Evolutionary conservation across 2,113 vertebrate genomes (phyloP).

Genomic region (Gymnarchus niloticus): DNA sequence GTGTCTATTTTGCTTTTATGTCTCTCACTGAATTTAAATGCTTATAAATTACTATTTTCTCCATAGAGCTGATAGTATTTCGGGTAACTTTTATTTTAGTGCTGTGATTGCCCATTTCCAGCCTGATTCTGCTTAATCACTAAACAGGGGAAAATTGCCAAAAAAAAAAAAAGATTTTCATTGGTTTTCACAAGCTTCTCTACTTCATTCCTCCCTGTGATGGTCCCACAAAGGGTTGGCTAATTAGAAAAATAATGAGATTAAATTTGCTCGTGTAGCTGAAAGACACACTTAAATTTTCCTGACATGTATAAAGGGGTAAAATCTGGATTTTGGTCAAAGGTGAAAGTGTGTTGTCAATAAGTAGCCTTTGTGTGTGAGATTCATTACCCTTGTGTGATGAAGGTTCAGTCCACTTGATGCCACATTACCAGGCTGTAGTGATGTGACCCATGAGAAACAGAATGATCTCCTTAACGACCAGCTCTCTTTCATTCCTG

Average conservation of each 20-base stretch:
- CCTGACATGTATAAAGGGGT: background rate
- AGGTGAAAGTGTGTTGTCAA: background rate
- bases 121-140: background rate
- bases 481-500: background rate
- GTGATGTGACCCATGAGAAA: background rate
- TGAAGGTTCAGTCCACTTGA: background rate
- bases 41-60: background rate
- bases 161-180: background rate
- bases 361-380: background rate
- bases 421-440: background rate
- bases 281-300: constrained; percentile 4
- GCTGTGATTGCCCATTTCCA: background rate
- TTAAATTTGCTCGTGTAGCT: background rate
- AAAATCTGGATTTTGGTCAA: background rate
- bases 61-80: background rate
- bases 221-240: background rate
- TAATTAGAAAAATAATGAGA: background rate
- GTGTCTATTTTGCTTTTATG: background rate
- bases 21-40: constrained; percentile 7
- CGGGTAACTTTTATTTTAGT: background rate
- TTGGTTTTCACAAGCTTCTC: background rate
- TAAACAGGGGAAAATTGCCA: background rate
- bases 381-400: background rate
- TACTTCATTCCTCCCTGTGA: too few species aligned
- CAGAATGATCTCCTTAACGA: background rate